Base-by-base conservation (phyloP, 2,888 invertebrate species). In the Agrotis exclamationis region DNA sequence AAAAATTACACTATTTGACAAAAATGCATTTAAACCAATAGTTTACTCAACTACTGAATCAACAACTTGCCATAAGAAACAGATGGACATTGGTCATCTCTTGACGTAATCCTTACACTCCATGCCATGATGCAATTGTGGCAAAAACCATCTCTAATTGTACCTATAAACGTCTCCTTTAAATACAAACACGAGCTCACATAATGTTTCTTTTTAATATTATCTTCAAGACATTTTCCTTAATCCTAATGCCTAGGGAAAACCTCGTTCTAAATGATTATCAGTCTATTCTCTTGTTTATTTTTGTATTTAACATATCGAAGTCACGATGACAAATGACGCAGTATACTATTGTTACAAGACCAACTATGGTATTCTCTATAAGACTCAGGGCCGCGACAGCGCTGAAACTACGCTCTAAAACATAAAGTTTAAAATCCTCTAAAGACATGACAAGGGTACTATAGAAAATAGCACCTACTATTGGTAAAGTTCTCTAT, bases 301-400 rank as follows among this genome's bases (percentile, higher is more conserved):
- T 20, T 33, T 68, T 22, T 48, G 48, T 58, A 5, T 58, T 76
- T 51, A 45, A 13, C 50, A n/a, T 16, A 33, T 50, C 24, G 6
- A 24, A 56, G 51, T 63, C 63, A 75, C 63, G 63, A 60, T 39
- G 54, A 28, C n/a, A 48, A 13, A 45, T 60, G 75, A 74, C 47
- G 57, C 3, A 28, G 11, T 22, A 0, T 14, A 11, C 6, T 39
- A 39, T 39, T 39, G 39, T 11, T 11, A 39, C 39, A 39, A 9
- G 9, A 39, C 39, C 39, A 39, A 39, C 39, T 39, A 39, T 39
- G 39, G 5, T 9, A 9, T 39, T 9, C 39, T 39, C 39, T 39
- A 39, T 39, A 11, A 39, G 39, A 4, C 39, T 11, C 39, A 39
- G 39, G 1, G 2, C 1, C 9, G 39, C 9, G 9, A 11, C 39